Evolutionary conservation across 2,113 vertebrate species (phyloP), one percentile per base, ranked within the genome.

Genomic region (Paramormyrops kingsleyae): DNA sequence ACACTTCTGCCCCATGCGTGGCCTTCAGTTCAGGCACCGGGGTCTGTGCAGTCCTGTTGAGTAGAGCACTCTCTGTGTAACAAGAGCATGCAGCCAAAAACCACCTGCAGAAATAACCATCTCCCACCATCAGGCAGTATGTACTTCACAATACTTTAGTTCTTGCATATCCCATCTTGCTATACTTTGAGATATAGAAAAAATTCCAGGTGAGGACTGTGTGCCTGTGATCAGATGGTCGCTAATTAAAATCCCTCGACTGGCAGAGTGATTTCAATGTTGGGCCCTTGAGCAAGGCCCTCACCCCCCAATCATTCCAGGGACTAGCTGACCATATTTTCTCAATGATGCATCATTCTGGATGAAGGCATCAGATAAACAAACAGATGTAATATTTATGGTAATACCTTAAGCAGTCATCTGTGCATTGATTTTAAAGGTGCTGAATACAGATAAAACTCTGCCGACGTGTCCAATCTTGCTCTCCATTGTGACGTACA

Each of bases 1-100:
- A 70, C 12, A 44, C 95, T 99, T 98, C 92, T 99, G 98, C 89
- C 96, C 94, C 99, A 98, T 52, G 95, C 24, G 74, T 1, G n/a
- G 13, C 84, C 27, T 50, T 21, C 84, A 9, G 47, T 47, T 35
- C 44, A 47, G 21, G 49, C 39, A 27, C 19, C n/a, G 27, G 19
- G 19, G 62, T 49, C 56, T 31, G 87, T n/a, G 9, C 87, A 17
- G 83, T 27, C 31, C 70, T 1, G 12, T 42, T 15, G 17, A 5
- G 44, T 42, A 12, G 42, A 27, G 44, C 5, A n/a, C 39, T 49
- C 2, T 27, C 70, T 84, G 21, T 3, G 24, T 49, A 10, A 27
- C 15, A 15, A 46, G 24, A 27, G 21, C 52, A 10, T 13, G 17
- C 21, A 3, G 21, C 44, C 62, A n/a, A 24, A 39, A 15, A 39